A percentile compares a stretch with the other conserved stretches of the same genome.
Conservation (phyloP, 2,113 vertebrate species). For the Sclerurus mexicanus region DNA sequence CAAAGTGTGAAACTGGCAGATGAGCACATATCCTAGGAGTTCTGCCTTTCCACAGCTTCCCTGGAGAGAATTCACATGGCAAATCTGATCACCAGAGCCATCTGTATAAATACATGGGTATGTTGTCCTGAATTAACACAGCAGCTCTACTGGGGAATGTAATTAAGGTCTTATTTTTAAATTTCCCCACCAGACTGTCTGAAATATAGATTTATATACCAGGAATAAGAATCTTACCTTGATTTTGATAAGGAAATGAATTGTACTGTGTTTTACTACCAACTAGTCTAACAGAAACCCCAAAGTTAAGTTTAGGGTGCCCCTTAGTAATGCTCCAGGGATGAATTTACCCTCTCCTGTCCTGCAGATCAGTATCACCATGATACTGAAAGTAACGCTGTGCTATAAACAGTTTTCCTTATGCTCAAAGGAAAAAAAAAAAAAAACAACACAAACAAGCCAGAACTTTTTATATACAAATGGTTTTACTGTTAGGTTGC, state of each 20-base stretch:
- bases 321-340: neutral
- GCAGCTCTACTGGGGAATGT: slow-evolving; percentile 48
- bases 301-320: neutral
- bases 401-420: neutral
- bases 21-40: slow-evolving; percentile 64
- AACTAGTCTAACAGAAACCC: neutral
- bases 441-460: neutral
- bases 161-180: slow-evolving; percentile 71
- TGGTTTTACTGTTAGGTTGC: neutral
- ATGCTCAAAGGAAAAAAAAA: neutral
- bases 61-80: slow-evolving; percentile 71
- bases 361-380: neutral
- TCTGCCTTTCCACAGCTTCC: slow-evolving; percentile 68
- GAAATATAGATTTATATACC: slow-evolving; percentile 37
- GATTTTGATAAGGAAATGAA: slow-evolving; percentile 46
- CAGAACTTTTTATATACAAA: neutral
- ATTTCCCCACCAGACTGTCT: slow-evolving; percentile 57
- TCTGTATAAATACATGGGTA: slow-evolving; percentile 78
- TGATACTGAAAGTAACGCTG: neutral
- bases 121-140: slow-evolving; percentile 73
- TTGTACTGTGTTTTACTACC: neutral
- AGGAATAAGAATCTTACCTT: slow-evolving; percentile 3
- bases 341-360: neutral
- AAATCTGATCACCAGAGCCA: slow-evolving; percentile 64
- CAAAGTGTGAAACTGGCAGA: slow-evolving; percentile 77